Evolutionary conservation across 2,888 invertebrate genomes (phyloP).

Genomic region (Harpalus rubripes): DNA sequence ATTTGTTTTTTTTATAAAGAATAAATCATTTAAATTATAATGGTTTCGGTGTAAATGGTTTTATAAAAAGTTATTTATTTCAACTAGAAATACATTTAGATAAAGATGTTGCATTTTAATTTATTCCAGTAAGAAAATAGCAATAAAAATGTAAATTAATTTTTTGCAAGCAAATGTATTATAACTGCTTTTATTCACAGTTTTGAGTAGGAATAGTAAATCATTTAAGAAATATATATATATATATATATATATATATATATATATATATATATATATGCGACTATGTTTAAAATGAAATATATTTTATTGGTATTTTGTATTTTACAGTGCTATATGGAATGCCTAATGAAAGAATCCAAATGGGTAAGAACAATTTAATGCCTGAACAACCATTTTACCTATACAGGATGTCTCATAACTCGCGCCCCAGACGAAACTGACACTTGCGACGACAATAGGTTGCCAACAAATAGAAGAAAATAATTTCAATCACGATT

Average conservation of each 20-base stretch:
- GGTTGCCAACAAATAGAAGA: too few species aligned
- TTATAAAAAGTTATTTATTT: constrained; percentile 12
- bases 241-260: not conserved
- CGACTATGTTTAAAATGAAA: too few species aligned
- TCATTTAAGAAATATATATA: not conserved
- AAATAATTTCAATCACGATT: too few species aligned
- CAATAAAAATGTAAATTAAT: constrained; percentile 12
- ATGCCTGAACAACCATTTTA: not conserved
- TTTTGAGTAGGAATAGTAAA: not conserved
- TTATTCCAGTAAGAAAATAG: not conserved
- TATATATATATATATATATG: not conserved
- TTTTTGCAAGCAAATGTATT: not conserved
- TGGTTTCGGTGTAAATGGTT: not conserved
- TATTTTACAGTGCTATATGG: constrained; percentile 61
- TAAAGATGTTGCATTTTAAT: not conserved
- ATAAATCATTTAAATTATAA: constrained; percentile 42
- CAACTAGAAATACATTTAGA: not conserved
- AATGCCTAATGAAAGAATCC: constrained; percentile 59
- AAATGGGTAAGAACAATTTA: constrained; percentile 56
- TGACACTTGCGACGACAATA: too few species aligned
- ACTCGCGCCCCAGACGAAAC: too few species aligned
- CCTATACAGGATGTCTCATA: too few species aligned
- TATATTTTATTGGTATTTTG: not conserved
- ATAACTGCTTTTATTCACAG: not conserved
- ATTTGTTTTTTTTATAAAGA: constrained; percentile 20